Conservation (phyloP, 2,113 vertebrate genomes). For the Austrofundulus limnaeus region DNA sequence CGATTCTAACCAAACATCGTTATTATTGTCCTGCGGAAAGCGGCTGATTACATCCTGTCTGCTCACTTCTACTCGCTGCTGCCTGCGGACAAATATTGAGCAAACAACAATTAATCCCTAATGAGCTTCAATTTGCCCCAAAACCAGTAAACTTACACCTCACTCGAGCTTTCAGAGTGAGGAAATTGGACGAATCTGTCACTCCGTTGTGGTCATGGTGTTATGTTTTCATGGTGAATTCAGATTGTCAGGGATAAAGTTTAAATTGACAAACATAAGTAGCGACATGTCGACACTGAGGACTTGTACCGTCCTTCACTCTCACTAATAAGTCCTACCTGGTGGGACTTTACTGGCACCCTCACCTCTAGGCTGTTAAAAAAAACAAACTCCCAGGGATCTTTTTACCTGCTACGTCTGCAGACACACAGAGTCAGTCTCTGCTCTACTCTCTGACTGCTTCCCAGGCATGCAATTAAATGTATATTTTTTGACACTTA, state of each 20-base stretch:
- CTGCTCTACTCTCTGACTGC: slow-evolving; percentile 2
- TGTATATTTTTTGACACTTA: slow-evolving; percentile 25
- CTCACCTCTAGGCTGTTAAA: slow-evolving; percentile 53
- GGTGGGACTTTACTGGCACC: slow-evolving; percentile 29
- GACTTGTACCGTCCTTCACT: slow-evolving; percentile 8
- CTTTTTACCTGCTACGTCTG: slow-evolving; percentile 52
- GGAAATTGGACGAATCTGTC: too few species aligned
- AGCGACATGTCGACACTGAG: not conserved
- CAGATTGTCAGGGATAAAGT: not conserved
- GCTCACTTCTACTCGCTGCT: not conserved
- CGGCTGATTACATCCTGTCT: slow-evolving; percentile 29
- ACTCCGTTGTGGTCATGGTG: not conserved
- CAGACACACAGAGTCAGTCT: slow-evolving; percentile 42
- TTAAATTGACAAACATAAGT: not conserved
- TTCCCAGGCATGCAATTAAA: slow-evolving; percentile 15
- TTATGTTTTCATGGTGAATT: too few species aligned
- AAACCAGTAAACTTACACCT: not conserved
- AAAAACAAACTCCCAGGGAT: slow-evolving; percentile 45
- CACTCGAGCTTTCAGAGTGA: not conserved
- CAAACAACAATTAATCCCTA: not conserved
- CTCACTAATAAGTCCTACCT: too few species aligned
- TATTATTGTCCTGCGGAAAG: slow-evolving; percentile 14
- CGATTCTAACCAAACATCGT: slow-evolving; percentile 13
- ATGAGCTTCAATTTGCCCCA: not conserved
- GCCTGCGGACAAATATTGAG: not conserved